phyloP scores from a whole-genome alignment of 1,140 invertebrate genomes.

The Pteromalus puparum region DNA sequence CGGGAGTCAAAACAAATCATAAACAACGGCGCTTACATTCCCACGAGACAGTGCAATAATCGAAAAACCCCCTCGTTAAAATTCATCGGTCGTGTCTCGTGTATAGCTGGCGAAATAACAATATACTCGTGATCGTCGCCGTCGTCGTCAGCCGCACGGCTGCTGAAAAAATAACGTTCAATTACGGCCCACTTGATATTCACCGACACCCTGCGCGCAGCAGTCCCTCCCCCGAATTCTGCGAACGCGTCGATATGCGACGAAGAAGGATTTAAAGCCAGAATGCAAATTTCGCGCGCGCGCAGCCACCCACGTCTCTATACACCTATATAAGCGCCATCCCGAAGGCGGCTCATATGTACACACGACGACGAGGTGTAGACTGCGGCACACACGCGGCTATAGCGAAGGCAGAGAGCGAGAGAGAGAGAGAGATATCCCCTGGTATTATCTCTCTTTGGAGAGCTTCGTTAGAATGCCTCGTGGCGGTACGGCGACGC shows the following conservation, averaged over 20 bases:
- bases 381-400: too few species aligned
- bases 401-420: neutral
- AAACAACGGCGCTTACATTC: conserved; percentile 48
- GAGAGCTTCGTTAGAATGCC: conserved; percentile 56
- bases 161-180: conserved; percentile 39
- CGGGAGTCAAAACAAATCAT: neutral
- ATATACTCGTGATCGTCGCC: conserved; percentile 28
- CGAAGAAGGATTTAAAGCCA: conserved; percentile 48
- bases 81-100: conserved; percentile 16
- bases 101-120: neutral
- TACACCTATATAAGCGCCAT: neutral
- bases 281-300: conserved; percentile 55
- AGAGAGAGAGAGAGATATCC: neutral
- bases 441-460: conserved; percentile 51
- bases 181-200: conserved; percentile 43
- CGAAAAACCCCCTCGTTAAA: conserved; percentile 51
- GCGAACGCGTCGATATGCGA: conserved; percentile 24
- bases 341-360: too few species aligned
- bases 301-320: conserved; percentile 28
- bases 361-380: too few species aligned
- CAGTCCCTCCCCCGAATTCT: neutral
- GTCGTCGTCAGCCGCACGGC: neutral
- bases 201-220: neutral
- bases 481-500: conserved; percentile 53
- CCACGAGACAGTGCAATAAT: conserved; percentile 51